Evolutionary conservation across 2,113 vertebrate genomes (phyloP).

Genomic region (Leiothrix lutea): DNA sequence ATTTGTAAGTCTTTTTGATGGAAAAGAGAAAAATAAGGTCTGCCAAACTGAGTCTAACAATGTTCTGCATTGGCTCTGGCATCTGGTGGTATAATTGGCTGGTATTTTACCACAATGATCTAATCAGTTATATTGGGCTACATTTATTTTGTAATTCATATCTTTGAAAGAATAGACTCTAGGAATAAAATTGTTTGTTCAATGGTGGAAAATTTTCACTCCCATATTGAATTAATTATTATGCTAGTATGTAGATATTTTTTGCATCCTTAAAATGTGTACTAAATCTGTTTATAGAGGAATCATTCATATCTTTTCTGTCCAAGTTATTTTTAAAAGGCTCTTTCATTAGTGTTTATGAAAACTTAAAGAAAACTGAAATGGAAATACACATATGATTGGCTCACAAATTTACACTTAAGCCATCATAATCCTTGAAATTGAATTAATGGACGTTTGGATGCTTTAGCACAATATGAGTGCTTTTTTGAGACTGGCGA

Average conservation of each 20-base stretch:
- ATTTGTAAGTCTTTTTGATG: neutral
- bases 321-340: neutral
- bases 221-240: neutral
- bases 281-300: neutral
- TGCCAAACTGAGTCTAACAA: neutral
- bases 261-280: neutral
- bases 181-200: neutral
- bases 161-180: neutral
- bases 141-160: neutral
- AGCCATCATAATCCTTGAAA: neutral
- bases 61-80: neutral
- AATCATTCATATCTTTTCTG: neutral
- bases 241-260: neutral
- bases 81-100: neutral
- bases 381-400: neutral
- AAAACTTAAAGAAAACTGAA: neutral
- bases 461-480: neutral
- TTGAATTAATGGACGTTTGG: neutral
- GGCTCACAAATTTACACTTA: neutral
- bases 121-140: neutral
- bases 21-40: neutral
- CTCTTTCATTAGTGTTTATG: neutral
- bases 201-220: neutral
- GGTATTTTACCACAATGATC: neutral
- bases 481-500: neutral